Conservation (phyloP, 2,888 invertebrate genomes). For the Laothoe populi region DNA sequence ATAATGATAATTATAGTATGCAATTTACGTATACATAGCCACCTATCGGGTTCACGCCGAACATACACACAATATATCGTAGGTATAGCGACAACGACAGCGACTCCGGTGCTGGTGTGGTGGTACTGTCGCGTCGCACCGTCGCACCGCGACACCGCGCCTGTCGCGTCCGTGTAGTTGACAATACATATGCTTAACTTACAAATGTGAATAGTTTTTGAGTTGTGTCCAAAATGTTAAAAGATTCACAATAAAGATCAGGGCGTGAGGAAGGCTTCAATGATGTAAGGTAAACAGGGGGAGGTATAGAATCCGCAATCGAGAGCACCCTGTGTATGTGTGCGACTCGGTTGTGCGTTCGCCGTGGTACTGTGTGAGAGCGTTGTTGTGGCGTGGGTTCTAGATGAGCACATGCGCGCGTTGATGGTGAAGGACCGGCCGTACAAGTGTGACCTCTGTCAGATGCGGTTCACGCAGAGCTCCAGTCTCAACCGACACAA, state of each 20-base stretch:
- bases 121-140: too few relatives aligned
- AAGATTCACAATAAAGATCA: constrained; percentile 62
- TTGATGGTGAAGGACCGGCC: constrained; percentile 85
- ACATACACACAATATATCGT: constrained; percentile 8
- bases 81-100: too few relatives aligned
- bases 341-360: constrained; percentile 62
- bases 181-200: constrained; percentile 42
- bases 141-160: too few relatives aligned
- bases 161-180: constrained; percentile 12
- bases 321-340: constrained; percentile 41
- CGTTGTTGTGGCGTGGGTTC: constrained; percentile 74
- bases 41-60: constrained; percentile 5
- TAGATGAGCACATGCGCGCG: constrained; percentile 84
- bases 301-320: constrained; percentile 74
- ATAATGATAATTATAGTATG: constrained; percentile 15
- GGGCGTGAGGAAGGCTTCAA: constrained; percentile 78
- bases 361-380: constrained; percentile 49
- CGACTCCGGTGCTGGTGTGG: too few relatives aligned
- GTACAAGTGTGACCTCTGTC: constrained; percentile 88
- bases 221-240: constrained; percentile 70
- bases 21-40: constrained; percentile 24
- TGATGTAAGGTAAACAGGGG: constrained; percentile 81
- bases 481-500: constrained; percentile 89
- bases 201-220: constrained; percentile 84
- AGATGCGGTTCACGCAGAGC: constrained; percentile 89